Conservation (phyloP, 2,888 invertebrate genomes). For the Lasioglossum leucozonium region DNA sequence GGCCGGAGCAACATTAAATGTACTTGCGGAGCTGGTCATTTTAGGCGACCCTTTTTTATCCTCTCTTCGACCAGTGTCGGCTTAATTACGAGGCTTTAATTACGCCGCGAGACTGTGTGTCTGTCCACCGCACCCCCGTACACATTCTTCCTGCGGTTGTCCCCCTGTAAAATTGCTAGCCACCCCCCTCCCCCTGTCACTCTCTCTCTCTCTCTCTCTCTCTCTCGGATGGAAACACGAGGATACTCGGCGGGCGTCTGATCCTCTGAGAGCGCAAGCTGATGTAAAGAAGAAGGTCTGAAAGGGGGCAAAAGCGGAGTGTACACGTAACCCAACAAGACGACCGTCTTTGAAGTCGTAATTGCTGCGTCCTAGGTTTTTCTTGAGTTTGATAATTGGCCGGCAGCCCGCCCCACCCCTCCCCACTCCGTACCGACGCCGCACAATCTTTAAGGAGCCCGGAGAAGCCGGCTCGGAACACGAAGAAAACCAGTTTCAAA, state of each 20-base stretch:
- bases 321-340: background rate
- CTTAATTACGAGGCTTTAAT: constrained; percentile 69
- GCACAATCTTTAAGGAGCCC: background rate
- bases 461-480: background rate
- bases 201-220: constrained; percentile 10
- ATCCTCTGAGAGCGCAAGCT: constrained; percentile 18
- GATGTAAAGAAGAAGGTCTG: background rate
- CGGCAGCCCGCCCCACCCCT: too few species aligned
- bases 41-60: constrained; percentile 40
- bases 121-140: background rate
- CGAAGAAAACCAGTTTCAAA: background rate
- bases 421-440: background rate
- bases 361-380: constrained; percentile 39
- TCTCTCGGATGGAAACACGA: background rate
- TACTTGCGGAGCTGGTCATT: constrained; percentile 16
- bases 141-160: constrained; percentile 15
- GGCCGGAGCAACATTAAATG: constrained; percentile 26
- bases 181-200: constrained; percentile 10
- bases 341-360: constrained; percentile 35
- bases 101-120: constrained; percentile 39
- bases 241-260: constrained; percentile 14
- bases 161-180: constrained; percentile 54
- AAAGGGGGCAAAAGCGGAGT: constrained; percentile 1
- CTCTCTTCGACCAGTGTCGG: constrained; percentile 36
- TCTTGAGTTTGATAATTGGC: constrained; percentile 50